phyloP scores from a whole-genome alignment of 2,113 vertebrate genomes.

The Pseudorectes ferrugineus region DNA sequence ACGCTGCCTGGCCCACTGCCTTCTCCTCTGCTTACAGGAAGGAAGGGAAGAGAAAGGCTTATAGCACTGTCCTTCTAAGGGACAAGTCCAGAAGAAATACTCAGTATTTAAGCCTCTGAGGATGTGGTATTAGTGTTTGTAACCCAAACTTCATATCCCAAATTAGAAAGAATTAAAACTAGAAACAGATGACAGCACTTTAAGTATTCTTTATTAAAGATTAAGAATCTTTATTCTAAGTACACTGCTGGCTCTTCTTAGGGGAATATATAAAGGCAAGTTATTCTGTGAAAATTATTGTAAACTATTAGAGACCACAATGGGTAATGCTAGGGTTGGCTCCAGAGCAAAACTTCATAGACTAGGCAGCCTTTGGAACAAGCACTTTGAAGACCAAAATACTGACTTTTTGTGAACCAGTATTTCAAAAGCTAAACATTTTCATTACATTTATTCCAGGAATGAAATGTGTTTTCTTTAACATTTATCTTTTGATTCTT shows the following conservation, averaged over 20 bases:
- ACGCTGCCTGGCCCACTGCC: background rate
- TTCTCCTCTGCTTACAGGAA: background rate
- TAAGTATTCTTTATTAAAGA: background rate
- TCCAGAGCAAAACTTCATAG: background rate
- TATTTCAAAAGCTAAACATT: background rate
- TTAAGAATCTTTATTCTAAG: background rate
- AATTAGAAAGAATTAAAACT: conserved; percentile 19
- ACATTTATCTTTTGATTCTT: background rate
- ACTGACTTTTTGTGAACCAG: background rate
- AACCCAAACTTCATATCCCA: background rate
- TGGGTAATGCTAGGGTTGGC: background rate
- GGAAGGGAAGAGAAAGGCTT: background rate
- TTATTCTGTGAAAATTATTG: background rate
- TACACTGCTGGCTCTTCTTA: background rate
- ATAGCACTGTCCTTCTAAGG: background rate
- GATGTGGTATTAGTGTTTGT: background rate
- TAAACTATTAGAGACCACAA: background rate
- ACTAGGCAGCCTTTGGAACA: background rate
- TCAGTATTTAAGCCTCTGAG: background rate
- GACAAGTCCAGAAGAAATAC: background rate
- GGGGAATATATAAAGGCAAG: background rate
- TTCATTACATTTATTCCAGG: background rate
- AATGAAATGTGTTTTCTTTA: background rate
- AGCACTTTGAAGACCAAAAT: background rate
- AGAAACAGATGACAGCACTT: conserved; percentile 7